Evolutionary conservation across 2,113 vertebrate genomes (phyloP), one percentile per base, ranked within the genome.

Genomic region (Heterotilapia buettikoferi): DNA sequence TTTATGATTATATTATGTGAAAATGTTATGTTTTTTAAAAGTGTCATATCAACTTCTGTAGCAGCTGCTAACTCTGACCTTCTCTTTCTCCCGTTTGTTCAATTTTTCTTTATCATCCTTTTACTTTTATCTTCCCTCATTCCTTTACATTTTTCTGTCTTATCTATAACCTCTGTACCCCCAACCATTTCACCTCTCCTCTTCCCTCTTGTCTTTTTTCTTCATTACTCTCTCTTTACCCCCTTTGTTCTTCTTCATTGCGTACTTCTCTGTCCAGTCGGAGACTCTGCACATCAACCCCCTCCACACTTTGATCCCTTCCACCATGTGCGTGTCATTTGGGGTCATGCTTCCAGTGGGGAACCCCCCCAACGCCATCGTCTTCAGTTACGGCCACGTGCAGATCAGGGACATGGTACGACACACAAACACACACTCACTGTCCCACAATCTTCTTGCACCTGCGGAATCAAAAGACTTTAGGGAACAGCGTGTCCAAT

Each of bases 271-370:
- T 33, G 84, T 92, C 82, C 92, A 99, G 99, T 99, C 98, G 0
- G 99, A 99, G 96, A 97, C 98, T 1, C 95, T 99, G 90, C 97
- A 95, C 57, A 99, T 99, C 89, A 99, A 99, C 93, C 98, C 99
- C 3, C 96, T 99, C 76, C 98, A 99, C 94, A 99, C 98, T 8
- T 96, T 99, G 92, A 98, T 99, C 94, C 99, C 99, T 1, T 97
- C 98, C 95, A 98, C 99, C 91, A 98, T 99, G 98, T 99, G 98
- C 29, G 98, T 99, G 94, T 99, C 98, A 19, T 98, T 99, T 11
- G 99, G 98, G 19, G 98, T 99, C 94, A 99, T 99, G 98, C 96
- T 99, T 92, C 99, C 99, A 2, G 98, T 99, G 89, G 99, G 98
- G 82, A 99, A 99, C 91, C 99, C 99, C 43, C 99, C 99, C 88